Conservation (phyloP, 2,888 invertebrate species). For the Cosmopolites sordidus region DNA sequence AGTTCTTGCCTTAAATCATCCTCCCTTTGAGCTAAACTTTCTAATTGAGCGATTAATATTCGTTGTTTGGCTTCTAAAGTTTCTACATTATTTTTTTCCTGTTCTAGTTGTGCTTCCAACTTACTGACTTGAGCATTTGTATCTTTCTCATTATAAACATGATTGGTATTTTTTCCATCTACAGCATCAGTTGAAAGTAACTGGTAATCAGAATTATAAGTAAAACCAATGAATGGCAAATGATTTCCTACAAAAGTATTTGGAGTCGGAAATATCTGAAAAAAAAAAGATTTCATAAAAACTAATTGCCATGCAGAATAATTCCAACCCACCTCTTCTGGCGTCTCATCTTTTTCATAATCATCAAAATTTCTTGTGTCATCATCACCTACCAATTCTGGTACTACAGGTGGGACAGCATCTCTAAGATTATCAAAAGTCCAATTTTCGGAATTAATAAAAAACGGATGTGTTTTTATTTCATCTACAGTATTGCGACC, state of each 20-base stretch:
- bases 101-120: slow-evolving; percentile 69
- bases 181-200: slow-evolving; percentile 59
- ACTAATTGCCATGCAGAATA: neutral
- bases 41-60: slow-evolving; percentile 69
- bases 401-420: slow-evolving; percentile 94
- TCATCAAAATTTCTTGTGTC: slow-evolving; percentile 99
- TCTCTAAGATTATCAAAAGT: slow-evolving; percentile 93
- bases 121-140: slow-evolving; percentile 55
- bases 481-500: slow-evolving; percentile 84
- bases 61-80: slow-evolving; percentile 73
- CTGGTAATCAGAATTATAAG: slow-evolving; percentile 92
- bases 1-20: slow-evolving; percentile 73
- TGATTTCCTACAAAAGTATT: slow-evolving; percentile 98
- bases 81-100: slow-evolving; percentile 68
- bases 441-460: slow-evolving; percentile 96
- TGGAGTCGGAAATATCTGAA: slow-evolving; percentile 80
- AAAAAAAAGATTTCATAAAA: neutral
- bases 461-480: slow-evolving; percentile 92
- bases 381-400: slow-evolving; percentile 91
- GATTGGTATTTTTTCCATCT: slow-evolving; percentile 53
- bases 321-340: slow-evolving; percentile 61
- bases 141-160: slow-evolving; percentile 41
- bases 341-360: slow-evolving; percentile 87
- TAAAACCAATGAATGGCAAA: slow-evolving; percentile 86
- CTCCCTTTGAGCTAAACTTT: slow-evolving; percentile 73